These are phyloP conservation scores for Hydrochoerus hydrochaeris DNA, from an alignment of 2,113 vertebrate species.

Conservation along the genomic window DNA sequence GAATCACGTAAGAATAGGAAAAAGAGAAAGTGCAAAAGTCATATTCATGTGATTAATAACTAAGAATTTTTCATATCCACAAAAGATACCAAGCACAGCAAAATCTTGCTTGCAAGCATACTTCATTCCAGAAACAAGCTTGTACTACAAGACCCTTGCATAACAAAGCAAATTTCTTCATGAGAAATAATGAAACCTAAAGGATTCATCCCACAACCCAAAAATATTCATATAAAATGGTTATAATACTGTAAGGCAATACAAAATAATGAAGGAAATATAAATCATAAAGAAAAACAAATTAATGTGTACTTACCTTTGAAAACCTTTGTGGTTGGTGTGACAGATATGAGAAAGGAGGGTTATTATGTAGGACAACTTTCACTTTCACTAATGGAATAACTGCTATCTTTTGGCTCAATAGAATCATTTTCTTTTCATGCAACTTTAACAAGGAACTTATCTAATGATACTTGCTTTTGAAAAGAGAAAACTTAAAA, in stretches of 20 bases:
- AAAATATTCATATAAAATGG: background rate
- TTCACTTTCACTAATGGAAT: background rate
- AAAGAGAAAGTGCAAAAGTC: background rate
- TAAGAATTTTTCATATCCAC: background rate
- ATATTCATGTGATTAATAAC: background rate
- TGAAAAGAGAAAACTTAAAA: background rate
- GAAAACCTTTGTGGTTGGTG: background rate
- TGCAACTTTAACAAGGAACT: background rate
- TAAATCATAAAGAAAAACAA: background rate
- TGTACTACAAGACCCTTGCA: background rate
- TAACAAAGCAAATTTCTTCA: background rate
- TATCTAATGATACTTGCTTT: background rate
- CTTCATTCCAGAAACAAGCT: background rate
- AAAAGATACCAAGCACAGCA: background rate
- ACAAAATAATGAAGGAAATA: background rate
- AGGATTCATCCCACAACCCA: background rate
- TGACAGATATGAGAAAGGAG: background rate
- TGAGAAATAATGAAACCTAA: background rate
- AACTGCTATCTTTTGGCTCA: background rate
- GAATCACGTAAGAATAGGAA: background rate
- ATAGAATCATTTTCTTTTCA: background rate
- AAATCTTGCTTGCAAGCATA: background rate
- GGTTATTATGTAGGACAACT: too few relatives aligned
- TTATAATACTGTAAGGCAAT: background rate
- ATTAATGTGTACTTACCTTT: background rate